Evolutionary conservation across 1,140 invertebrate species (phyloP), one percentile per base, ranked within the genome.

Genomic region (Mactra quadrangularis): DNA sequence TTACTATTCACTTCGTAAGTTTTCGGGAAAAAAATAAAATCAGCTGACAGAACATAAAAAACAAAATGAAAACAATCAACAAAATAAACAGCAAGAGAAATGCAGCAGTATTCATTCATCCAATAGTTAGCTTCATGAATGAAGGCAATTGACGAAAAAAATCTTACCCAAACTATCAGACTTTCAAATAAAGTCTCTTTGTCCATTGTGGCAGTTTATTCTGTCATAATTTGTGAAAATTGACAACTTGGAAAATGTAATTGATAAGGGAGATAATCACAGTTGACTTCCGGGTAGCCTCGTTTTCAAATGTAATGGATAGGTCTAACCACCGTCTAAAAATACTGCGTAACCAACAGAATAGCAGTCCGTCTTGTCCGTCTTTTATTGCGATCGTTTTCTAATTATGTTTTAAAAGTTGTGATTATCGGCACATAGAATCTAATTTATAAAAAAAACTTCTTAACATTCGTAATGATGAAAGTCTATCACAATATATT

Each of bases 151-250:
- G 22, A 29, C 0, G 41, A 38, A 35, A 38, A 82, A 19, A 22
- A 1, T 25, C 50, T 86, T 87, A 91, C 90, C 90, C 90, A 91
- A 45, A 83, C 87, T 35, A 89, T 88, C 3, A 91, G 82, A 76
- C 90, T 91, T 83, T 88, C 84, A 76, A 86, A 91, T 45, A 91
- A 83, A 71, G 87, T 82, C 55, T 89, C 88, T 79, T 87, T 85
- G 57, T 91, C 88, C 88, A 89, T 89, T 25, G 17, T 82, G 29
- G 19, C 29, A 25, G n/a, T 22, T 6, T 64, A 70, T 33, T 59
- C 33, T 70, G 60, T 47, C 62, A 83, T 76, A 9, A 68, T 68
- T 11, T 41, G 25, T 68, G 50, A 33, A 60, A 47, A 71, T 82
- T 71, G 78, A 71, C 68, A 82, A 82, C 64, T 55, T 68, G 64